phyloP scores from a whole-genome alignment of 2,113 vertebrate species.

The Malurus elegans region DNA sequence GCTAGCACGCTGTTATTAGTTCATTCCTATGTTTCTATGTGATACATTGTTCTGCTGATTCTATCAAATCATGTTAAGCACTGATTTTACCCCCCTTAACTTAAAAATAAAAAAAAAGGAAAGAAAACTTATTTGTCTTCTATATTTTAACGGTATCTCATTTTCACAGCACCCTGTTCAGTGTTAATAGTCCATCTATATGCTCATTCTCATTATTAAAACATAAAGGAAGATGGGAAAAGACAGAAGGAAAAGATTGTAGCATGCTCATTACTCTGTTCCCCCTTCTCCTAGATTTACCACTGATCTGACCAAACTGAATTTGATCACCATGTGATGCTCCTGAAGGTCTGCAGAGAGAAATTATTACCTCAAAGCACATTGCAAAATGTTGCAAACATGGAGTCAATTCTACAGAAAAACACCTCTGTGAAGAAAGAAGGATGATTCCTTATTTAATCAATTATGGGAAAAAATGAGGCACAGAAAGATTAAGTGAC shows the following conservation, averaged over 20 bases:
- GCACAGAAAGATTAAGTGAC: background rate
- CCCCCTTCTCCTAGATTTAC: background rate
- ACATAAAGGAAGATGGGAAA: background rate
- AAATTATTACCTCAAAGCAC: background rate
- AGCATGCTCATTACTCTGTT: background rate
- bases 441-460: background rate
- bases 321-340: background rate
- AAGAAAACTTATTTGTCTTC: background rate
- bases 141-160: background rate
- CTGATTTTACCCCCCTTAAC: background rate
- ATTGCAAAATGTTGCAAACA: background rate
- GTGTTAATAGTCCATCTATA: background rate
- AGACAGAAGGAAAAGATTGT: background rate
- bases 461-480: background rate
- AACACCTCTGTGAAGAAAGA: background rate
- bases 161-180: background rate
- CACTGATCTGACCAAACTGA: background rate
- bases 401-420: background rate
- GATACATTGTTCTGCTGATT: background rate
- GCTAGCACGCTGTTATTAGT: background rate
- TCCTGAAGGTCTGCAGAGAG: background rate
- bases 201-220: conserved; percentile 13
- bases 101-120: background rate
- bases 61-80: background rate
- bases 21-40: background rate